Evolutionary conservation across 2,888 invertebrate species (phyloP).

Genomic region (Conus canariensis): DNA sequence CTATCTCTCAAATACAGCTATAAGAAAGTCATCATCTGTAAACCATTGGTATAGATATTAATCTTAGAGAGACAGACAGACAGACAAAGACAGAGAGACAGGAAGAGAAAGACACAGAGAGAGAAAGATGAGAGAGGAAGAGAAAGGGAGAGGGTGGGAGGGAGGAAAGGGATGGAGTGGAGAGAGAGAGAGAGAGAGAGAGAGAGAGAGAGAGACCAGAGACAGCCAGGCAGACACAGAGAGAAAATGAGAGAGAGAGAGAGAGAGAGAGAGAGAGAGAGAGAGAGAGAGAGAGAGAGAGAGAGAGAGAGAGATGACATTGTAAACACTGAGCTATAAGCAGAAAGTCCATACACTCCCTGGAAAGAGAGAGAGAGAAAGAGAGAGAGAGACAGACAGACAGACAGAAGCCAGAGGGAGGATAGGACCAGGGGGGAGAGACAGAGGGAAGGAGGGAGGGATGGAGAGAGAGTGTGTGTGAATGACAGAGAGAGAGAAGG

Average conservation of each 20-base stretch:
- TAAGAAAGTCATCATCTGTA: too few species aligned
- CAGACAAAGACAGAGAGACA: conserved; percentile 35
- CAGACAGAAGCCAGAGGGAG: conserved; percentile 13
- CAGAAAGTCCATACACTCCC: too few species aligned
- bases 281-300: conserved; percentile 26
- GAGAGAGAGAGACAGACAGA: conserved; percentile 36
- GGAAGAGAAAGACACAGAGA: neutral
- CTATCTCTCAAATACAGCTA: too few species aligned
- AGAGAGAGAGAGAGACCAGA: conserved; percentile 15
- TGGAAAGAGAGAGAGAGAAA: neutral
- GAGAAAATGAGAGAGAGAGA: conserved; percentile 17
- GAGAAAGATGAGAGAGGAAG: neutral
- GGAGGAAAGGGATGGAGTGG: neutral
- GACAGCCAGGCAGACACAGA: neutral
- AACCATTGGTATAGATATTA: neutral
- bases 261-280: neutral
- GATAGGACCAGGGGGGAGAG: neutral
- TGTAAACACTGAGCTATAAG: too few species aligned
- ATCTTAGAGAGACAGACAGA: neutral
- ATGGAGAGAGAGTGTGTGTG: neutral
- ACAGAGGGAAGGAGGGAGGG: conserved; percentile 23
- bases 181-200: conserved; percentile 20
- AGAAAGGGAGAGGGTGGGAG: too few species aligned
- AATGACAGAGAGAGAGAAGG: too few species aligned
- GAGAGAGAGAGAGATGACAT: neutral